Evolutionary conservation across 30 jellyfish, hydroid and myxozoan genomes (phyloP), one percentile per base, ranked within the genome.

Genomic region (Cassiopea xamachana): DNA sequence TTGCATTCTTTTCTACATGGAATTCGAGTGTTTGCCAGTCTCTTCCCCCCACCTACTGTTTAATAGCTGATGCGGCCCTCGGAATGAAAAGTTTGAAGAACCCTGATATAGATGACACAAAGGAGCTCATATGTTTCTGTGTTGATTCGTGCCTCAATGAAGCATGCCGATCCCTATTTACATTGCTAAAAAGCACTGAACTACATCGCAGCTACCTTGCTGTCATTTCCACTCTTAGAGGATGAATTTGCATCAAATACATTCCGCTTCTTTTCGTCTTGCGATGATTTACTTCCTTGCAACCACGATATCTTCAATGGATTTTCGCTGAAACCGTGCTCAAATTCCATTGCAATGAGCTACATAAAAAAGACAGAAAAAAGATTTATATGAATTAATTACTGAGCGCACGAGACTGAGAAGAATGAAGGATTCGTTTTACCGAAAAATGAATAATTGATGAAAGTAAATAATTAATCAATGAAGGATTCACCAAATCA

Each of bases 271-370:
- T 4, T 71, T 14, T 71, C 48, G 7, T 71, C 80, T 27, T 71
- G n/a, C 12, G 58, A 43, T 27, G 75, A 19, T 55, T 27, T 78
- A 1, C 51, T 62, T 39, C 94, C 92, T 84, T 88, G 92, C n/a
- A 89, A 76, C 97, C 97, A 88, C 27, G 94, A 82, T 39, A 89
- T 27, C 48, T 45, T 84, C 80, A 93, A 58, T 16, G 98, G 97
- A 70, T 93, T 93, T 12, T 88, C 98, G 39, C 51, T 83, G 1
- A 79, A 79, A 6, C 98, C 98, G 59, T 93, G 94, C 69, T 88
- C 98, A 85, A 93, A 93, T 86, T 93, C 98, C 86, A 93, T 59
- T 6, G 98, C 98, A 85, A 93, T 83, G 76, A 75, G 71, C 98
- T 93, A 14, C 8, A 16, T 12, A 1, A 15, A 49, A 85, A 68